Conservation (phyloP, 1,140 invertebrate genomes). For the Leptinotarsa texana region DNA sequence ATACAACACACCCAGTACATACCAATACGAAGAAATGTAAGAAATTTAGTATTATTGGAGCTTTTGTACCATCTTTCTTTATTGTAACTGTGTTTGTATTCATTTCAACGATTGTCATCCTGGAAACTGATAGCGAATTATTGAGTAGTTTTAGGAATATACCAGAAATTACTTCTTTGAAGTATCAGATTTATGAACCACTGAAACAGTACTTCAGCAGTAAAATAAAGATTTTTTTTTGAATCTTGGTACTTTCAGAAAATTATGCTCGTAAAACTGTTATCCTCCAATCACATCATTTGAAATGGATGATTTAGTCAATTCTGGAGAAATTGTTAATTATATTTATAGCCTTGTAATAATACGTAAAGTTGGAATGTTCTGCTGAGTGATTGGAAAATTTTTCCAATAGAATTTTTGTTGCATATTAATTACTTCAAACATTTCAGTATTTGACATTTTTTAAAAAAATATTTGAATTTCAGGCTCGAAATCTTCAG, state of each 20-base stretch:
- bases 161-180: slow-evolving; percentile 78
- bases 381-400: too few species aligned
- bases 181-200: slow-evolving; percentile 81
- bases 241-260: slow-evolving; percentile 6
- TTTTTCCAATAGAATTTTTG: too few species aligned
- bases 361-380: too few species aligned
- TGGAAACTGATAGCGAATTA: slow-evolving; percentile 75
- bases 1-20: slow-evolving; percentile 48
- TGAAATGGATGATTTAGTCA: not conserved
- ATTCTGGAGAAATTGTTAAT: not conserved
- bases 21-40: slow-evolving; percentile 43
- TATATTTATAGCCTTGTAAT: too few species aligned
- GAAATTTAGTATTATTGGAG: slow-evolving; percentile 66
- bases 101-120: slow-evolving; percentile 67
- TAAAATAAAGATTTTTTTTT: slow-evolving; percentile 40
- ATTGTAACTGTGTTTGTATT: slow-evolving; percentile 69
- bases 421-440: too few species aligned
- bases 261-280: too few species aligned
- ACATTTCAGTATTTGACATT: too few species aligned
- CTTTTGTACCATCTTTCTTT: slow-evolving; percentile 74
- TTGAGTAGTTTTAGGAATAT: slow-evolving; percentile 71
- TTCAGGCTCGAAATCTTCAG: too few species aligned
- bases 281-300: not conserved
- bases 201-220: slow-evolving; percentile 72
- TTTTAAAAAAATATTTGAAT: too few species aligned